Conservation (phyloP, 1,140 invertebrate species). For the Drosophila melanica region DNA sequence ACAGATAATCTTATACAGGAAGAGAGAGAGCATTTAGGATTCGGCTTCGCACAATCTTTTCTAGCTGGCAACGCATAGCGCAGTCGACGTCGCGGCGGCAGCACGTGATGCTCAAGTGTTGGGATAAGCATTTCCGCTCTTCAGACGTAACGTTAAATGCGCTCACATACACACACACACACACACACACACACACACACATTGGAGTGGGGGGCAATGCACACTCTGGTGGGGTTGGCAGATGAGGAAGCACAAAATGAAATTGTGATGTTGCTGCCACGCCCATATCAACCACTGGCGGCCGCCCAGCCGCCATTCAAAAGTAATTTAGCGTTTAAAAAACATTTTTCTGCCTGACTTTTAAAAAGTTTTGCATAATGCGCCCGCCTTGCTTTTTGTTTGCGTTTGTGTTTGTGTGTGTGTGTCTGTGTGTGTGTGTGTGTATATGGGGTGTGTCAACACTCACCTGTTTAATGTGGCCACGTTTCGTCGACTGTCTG, state of each 20-base stretch:
- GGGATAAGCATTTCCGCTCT: conserved; percentile 80
- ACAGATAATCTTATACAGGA: too few species aligned
- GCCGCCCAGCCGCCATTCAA: conserved; percentile 71
- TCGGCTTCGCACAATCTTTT: not conserved
- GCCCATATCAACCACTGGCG: conserved; percentile 42
- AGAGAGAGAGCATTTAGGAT: conserved; percentile 8
- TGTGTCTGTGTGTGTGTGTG: conserved; percentile 3
- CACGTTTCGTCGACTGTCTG: conserved; percentile 76
- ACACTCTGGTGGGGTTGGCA: not conserved
- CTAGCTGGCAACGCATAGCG: conserved; percentile 25
- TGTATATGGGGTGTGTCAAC: conserved; percentile 39
- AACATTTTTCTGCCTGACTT: conserved; percentile 81
- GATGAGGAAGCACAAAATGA: conserved; percentile 74
- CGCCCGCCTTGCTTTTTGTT: conserved; percentile 35
- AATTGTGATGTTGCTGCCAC: conserved; percentile 74
- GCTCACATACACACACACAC: conserved; percentile 27
- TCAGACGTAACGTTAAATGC: conserved; percentile 75
- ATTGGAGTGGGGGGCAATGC: conserved; percentile 11
- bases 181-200: conserved; percentile 30
- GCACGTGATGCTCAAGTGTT: conserved; percentile 79
- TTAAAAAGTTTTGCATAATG: conserved; percentile 77
- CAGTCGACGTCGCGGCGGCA: conserved; percentile 39
- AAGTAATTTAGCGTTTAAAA: conserved; percentile 82
- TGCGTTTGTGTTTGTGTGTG: conserved; percentile 24
- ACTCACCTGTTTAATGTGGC: conserved; percentile 69